Evolutionary conservation across 1,140 invertebrate species (phyloP).

Genomic region (Bactericera cockerelli): DNA sequence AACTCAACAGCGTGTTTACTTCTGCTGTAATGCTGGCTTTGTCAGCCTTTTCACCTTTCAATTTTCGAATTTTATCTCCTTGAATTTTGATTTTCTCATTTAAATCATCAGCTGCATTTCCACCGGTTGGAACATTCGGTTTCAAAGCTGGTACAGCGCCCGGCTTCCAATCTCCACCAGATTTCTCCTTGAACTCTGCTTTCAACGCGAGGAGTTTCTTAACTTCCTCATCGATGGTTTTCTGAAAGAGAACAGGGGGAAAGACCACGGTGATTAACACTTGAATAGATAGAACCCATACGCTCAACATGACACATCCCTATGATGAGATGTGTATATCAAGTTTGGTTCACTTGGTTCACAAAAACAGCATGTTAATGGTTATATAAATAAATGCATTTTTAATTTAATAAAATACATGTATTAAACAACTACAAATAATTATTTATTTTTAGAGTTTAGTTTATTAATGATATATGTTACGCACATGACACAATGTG

Average conservation of each 20-base stretch:
- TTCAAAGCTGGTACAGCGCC: constrained; percentile 19
- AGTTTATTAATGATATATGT: no score
- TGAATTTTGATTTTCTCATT: constrained; percentile 43
- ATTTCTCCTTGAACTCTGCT: constrained; percentile 42
- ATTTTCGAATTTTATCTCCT: constrained; percentile 48
- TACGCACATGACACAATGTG: no score
- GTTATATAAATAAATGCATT: no score
- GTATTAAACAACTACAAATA: no score
- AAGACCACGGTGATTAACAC: not conserved
- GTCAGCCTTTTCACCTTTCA: constrained; percentile 49
- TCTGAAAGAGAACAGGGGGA: constrained; percentile 12
- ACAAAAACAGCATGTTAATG: no score
- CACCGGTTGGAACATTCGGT: not conserved
- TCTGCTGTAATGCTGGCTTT: constrained; percentile 44
- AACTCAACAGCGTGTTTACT: no score
- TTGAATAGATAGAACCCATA: not conserved
- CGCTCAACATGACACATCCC: not conserved
- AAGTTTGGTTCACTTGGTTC: not conserved
- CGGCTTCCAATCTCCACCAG: constrained; percentile 46
- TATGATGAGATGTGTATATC: not conserved
- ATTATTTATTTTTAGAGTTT: no score
- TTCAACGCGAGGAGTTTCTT: constrained; percentile 43
- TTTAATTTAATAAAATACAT: no score
- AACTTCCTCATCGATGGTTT: constrained; percentile 18
- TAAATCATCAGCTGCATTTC: constrained; percentile 27